Evolutionary conservation across 2,113 vertebrate genomes (phyloP).

Genomic region (Pterocles gutturalis): DNA sequence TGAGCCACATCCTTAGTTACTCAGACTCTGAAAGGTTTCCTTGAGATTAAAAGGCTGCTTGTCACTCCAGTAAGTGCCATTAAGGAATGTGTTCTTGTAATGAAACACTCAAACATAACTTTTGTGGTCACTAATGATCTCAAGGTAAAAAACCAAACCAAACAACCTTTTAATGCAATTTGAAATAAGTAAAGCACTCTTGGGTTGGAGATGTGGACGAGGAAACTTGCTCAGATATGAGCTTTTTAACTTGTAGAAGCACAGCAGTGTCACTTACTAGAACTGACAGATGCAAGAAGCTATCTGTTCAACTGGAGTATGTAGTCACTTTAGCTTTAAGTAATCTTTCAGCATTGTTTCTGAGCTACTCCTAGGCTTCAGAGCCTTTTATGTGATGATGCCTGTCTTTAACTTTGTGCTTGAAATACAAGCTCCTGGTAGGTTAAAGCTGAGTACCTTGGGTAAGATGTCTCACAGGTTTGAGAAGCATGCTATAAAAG

Average conservation of each 20-base stretch:
- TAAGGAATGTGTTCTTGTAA: background rate
- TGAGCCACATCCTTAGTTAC: background rate
- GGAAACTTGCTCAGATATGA: background rate
- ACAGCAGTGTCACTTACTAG: background rate
- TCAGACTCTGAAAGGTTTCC: background rate
- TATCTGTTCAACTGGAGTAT: background rate
- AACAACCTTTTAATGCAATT: background rate
- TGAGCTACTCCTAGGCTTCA: background rate
- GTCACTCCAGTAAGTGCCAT: background rate
- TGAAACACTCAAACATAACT: background rate
- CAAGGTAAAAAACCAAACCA: background rate
- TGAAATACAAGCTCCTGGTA: background rate
- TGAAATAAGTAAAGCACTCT: background rate
- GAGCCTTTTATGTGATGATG: background rate
- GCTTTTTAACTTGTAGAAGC: background rate
- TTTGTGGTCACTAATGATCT: background rate
- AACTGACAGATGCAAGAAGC: background rate
- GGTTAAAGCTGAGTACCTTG: background rate
- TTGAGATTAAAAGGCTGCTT: background rate
- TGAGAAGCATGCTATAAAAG: background rate
- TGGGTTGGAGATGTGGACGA: background rate
- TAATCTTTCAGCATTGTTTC: background rate
- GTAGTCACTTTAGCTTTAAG: background rate
- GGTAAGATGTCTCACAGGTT: background rate
- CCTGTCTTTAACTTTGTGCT: background rate